These are phyloP conservation scores for Trachymyrmex cornetzi DNA, from an alignment of 1,140 invertebrate genomes.

Conservation along the genomic window DNA sequence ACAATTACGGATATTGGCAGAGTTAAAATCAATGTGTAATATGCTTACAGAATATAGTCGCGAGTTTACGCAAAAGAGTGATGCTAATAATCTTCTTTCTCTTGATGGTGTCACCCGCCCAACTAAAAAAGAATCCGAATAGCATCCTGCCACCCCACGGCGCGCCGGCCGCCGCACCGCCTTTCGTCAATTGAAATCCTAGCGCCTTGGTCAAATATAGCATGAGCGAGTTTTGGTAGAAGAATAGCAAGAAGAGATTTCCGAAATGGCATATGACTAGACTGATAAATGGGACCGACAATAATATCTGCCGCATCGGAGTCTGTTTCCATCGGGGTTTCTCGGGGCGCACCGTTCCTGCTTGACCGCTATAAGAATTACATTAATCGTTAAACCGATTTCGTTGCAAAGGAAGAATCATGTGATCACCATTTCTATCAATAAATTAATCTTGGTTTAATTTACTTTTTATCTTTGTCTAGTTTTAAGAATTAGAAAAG, in stretches of 20 bases:
- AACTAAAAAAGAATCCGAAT: conserved; percentile 89
- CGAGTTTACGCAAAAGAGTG: conserved; percentile 90
- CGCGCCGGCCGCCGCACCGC: conserved; percentile 89
- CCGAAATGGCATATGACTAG: conserved; percentile 90
- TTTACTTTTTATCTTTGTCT: too few relatives aligned
- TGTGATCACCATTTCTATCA: too few relatives aligned
- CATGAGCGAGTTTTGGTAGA: conserved; percentile 95
- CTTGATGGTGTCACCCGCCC: conserved; percentile 88
- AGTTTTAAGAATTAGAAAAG: too few relatives aligned
- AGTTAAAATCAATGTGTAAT: neutral
- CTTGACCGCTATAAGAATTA: conserved; percentile 71
- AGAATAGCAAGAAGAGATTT: conserved; percentile 91
- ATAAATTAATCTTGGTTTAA: too few relatives aligned
- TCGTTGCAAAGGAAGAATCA: neutral
- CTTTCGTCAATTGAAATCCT: conserved; percentile 92
- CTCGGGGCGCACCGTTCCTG: conserved; percentile 65
- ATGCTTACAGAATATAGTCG: conserved; percentile 90
- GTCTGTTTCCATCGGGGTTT: conserved; percentile 75
- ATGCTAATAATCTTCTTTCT: conserved; percentile 86
- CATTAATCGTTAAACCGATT: neutral
- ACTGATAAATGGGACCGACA: conserved; percentile 90
- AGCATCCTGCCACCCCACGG: conserved; percentile 90
- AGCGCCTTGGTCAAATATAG: conserved; percentile 88
- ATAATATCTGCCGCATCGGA: conserved; percentile 85
- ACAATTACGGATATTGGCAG: neutral